Evolutionary conservation across 2,797 vertebrate genomes (phyloP), one percentile per base, ranked within the genome.

Genomic region (Xenentodon cancila): DNA sequence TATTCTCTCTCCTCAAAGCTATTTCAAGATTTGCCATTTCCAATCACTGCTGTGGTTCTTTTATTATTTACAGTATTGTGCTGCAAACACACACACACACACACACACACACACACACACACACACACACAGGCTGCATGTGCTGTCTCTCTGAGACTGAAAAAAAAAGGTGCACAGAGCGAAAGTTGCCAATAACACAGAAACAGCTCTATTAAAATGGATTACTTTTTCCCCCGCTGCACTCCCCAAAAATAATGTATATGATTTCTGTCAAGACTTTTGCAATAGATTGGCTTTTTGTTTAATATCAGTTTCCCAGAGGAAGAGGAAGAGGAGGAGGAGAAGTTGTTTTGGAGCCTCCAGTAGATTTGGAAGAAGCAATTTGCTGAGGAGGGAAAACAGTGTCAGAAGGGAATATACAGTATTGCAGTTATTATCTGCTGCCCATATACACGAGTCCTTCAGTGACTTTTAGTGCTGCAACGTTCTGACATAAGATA

Each of bases 1-100:
- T 92, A 93, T 92, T 93, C 89, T 89, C 82, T 73, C 59, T 68
- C 85, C 92, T 91, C 86, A 84, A 88, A 92, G 90, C 89, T 82
- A 90, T 93, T 93, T 86, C 82, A 86, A 85, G 84, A 84, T 77
- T 83, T 78, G 77, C 81, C 71, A 69, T 76, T 79, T 84, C 66
- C 77, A 69, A 81, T 79, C 63, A 70, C 88, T 72, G 81, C 80
- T 75, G 75, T 84, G 81, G 75, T 74, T 85, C 85, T 85, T 89
- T 92, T 90, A 89, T 91, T 88, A 87, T 91, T 84, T 87, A 90
- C 89, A 79, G 62, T 79, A 85, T 92, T 89, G 78, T 91, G 90
- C 92, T 91, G 92, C 86, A 84, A 86, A 75, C 75, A 82, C 79
- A 71, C 59, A 76, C 73, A 92, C 85, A 30, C 86, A 84, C 87